Conservation (phyloP, 2,113 vertebrate genomes). For the Grus americana region DNA sequence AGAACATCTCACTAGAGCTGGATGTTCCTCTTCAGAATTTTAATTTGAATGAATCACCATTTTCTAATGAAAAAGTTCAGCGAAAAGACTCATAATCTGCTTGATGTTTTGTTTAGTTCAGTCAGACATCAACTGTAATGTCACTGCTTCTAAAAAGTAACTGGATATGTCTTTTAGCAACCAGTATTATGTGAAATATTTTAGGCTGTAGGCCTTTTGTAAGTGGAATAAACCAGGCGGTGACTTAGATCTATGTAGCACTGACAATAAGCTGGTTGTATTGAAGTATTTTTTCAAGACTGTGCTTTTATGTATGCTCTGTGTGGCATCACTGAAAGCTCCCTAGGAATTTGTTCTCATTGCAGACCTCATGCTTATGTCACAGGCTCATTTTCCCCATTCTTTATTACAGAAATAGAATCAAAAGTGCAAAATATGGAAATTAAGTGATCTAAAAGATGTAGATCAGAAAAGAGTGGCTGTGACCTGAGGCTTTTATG, state of each 20-base stretch:
- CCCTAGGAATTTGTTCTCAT: neutral
- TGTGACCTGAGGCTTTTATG: neutral
- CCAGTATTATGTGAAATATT: neutral
- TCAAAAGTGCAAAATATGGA: neutral
- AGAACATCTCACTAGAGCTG: neutral
- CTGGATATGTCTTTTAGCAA: neutral
- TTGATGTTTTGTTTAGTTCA: slow-evolving; percentile 15
- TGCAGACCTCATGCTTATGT: neutral
- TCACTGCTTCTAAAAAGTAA: neutral
- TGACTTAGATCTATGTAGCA: neutral
- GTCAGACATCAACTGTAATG: neutral
- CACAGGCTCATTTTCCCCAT: neutral
- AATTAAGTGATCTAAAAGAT: neutral
- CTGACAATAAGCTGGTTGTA: neutral
- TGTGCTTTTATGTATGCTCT: neutral
- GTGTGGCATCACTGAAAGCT: neutral
- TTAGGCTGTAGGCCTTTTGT: neutral
- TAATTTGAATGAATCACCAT: neutral
- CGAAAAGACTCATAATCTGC: neutral
- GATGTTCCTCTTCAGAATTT: neutral
- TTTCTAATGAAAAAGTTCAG: neutral
- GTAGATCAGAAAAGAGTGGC: neutral
- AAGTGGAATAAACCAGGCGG: neutral
- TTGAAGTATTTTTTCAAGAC: neutral
- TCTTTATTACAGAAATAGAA: neutral